Evolutionary conservation across 2,113 vertebrate species (phyloP), one percentile per base, ranked within the genome.

Genomic region (Talpa occidentalis): DNA sequence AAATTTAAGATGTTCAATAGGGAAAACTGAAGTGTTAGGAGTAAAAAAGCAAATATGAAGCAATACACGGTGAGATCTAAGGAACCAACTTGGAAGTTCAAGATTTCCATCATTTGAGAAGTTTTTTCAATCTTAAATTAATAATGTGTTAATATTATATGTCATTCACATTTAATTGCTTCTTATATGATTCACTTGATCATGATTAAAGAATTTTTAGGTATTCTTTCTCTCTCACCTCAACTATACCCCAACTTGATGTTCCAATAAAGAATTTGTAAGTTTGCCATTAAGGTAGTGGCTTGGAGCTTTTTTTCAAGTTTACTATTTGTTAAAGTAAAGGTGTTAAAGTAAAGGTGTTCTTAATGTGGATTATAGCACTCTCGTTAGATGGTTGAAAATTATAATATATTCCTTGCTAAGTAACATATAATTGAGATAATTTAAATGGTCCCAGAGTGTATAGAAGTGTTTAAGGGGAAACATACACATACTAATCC

Each of bases 391-490:
- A 44, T 78, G 40, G 49, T 52, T 77, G 14, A 19, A 8, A 94
- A 87, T 24, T 94, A 1, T 90, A 96, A 30, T 74, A 54, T 88
- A 66, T 86, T 89, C 8, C 62, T 88, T 88, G 26, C 56, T 82
- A 69, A 74, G 9, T 87, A 89, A 74, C 22, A 94, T 47, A 30
- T 76, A 49, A 54, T 85, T 94, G 74, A 95, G 40, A 47, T 88
- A 78, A 70, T 89, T 76, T 86, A 91, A 82, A 62, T 91, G 28
- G 76, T 80, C 35, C 28, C 37, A 77, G 80, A 59, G 91, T 94
- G 8, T 42, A 87, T 87, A 59, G 86, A 95, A 76, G 49, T n/a
- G n/a, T 72, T 89, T 66, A 69, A 49, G 22, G 54, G 77, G 67
- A 90, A 94, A 82, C 54, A 7, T 85, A 44, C 35, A 40, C 12